phyloP scores from a whole-genome alignment of 2,113 vertebrate species.

The Porphyrio hochstetteri region DNA sequence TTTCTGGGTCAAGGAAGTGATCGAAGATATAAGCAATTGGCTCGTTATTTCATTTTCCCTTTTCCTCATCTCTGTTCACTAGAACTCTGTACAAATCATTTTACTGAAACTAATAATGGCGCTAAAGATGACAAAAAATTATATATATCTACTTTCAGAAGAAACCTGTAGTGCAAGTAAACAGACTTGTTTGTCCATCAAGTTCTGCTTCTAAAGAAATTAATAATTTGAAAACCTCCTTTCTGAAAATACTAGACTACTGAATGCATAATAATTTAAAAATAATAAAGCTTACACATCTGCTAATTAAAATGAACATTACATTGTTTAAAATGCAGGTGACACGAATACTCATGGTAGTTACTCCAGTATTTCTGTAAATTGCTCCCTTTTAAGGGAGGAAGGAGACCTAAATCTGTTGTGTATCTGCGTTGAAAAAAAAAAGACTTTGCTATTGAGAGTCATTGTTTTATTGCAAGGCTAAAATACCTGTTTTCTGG shows the following conservation, averaged over 20 bases:
- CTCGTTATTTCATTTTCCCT: not conserved
- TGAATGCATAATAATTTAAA: not conserved
- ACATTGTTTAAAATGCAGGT: not conserved
- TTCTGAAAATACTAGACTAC: not conserved
- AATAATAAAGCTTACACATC: accelerated
- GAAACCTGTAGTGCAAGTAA: not conserved
- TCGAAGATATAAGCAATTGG: not conserved
- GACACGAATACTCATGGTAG: not conserved
- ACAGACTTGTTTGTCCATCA: not conserved
- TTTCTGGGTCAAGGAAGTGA: not conserved
- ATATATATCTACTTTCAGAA: not conserved
- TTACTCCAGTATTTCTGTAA: not conserved
- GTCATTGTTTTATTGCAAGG: not conserved
- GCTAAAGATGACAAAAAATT: not conserved
- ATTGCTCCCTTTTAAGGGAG: not conserved
- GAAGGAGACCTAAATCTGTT: not conserved
- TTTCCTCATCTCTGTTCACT: not conserved
- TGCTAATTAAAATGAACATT: not conserved
- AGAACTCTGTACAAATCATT: not conserved
- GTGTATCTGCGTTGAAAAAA: not conserved
- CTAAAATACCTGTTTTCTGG: not conserved
- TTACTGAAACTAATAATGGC: not conserved
- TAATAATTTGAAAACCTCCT: not conserved
- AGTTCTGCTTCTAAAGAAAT: not conserved
- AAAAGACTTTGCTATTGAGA: not conserved